Evolutionary conservation across 2,113 vertebrate species (phyloP).

Genomic region (Himantopus leucocephalus): DNA sequence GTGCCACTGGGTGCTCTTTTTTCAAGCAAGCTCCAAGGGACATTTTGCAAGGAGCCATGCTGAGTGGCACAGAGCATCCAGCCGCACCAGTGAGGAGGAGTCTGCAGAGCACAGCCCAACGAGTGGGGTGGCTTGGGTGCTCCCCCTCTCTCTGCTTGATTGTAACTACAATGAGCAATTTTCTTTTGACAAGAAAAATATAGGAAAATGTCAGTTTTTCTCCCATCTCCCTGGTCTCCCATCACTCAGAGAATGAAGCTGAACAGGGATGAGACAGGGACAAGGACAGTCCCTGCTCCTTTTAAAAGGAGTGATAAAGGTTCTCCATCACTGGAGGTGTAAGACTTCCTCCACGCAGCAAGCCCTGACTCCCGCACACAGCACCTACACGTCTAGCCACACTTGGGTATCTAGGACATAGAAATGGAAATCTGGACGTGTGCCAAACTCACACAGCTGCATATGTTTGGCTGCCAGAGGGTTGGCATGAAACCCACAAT

Average conservation of each 20-base stretch:
- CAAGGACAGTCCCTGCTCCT: background rate
- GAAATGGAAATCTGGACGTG: background rate
- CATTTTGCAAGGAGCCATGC: background rate
- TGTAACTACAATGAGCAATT: background rate
- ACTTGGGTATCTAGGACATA: background rate
- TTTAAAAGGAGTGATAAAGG: background rate
- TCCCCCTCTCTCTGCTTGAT: background rate
- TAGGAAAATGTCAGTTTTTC: background rate
- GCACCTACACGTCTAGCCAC: fast-evolving
- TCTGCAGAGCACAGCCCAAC: fast-evolving
- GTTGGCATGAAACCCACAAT: background rate
- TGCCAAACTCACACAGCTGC: background rate
- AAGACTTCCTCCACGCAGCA: background rate
- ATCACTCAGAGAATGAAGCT: background rate
- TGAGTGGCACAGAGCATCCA: background rate
- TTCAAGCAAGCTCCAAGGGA: background rate
- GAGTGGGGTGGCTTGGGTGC: fast-evolving
- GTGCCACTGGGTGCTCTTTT: fast-evolving
- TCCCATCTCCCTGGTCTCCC: background rate
- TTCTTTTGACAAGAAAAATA: background rate
- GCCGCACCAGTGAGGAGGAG: fast-evolving
- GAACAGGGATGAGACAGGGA: background rate
- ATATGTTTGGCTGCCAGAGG: background rate
- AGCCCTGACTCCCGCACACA: fast-evolving
- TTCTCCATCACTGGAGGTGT: background rate